These are phyloP conservation scores for Ariolimax columbianus DNA, from an alignment of 2,888 invertebrate species.

Conservation along the genomic window DNA sequence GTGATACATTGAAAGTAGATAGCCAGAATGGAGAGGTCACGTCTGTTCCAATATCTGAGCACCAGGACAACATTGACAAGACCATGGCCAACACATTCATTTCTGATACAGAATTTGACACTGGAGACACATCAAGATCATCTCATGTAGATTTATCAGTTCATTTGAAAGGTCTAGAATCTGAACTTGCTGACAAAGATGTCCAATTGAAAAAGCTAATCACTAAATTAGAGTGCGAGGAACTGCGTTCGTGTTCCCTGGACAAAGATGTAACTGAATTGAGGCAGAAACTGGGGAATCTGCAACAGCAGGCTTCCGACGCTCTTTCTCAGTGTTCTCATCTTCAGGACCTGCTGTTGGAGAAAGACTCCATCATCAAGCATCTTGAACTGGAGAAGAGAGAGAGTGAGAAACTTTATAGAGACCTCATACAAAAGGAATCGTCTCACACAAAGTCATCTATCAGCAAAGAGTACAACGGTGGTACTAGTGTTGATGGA, in stretches of 20 bases:
- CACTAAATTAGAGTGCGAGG: conserved; percentile 58
- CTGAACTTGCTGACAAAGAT: conserved; percentile 57
- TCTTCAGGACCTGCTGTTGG: conserved; percentile 35
- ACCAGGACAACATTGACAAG: conserved; percentile 61
- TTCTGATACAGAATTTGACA: conserved; percentile 59
- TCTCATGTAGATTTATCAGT: conserved; percentile 3
- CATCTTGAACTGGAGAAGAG: conserved; percentile 57
- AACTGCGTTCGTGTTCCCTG: conserved; percentile 44
- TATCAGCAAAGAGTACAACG: background rate
- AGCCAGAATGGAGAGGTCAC: background rate
- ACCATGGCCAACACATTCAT: conserved; percentile 62
- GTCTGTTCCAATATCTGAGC: conserved; percentile 50
- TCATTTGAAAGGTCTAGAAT: conserved; percentile 54
- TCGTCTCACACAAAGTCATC: conserved; percentile 15
- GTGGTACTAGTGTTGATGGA: conserved; percentile 43
- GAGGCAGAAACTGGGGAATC: conserved; percentile 56
- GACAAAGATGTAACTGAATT: conserved; percentile 56
- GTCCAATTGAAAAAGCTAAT: conserved; percentile 60
- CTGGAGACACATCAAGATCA: conserved; percentile 27
- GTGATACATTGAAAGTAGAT: conserved; percentile 1
- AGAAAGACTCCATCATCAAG: conserved; percentile 51
- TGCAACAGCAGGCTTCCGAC: conserved; percentile 48
- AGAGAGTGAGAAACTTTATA: conserved; percentile 56
- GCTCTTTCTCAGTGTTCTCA: conserved; percentile 54
- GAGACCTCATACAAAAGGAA: conserved; percentile 54